phyloP scores from a whole-genome alignment of 2,113 vertebrate species.

The Corapipo altera region DNA sequence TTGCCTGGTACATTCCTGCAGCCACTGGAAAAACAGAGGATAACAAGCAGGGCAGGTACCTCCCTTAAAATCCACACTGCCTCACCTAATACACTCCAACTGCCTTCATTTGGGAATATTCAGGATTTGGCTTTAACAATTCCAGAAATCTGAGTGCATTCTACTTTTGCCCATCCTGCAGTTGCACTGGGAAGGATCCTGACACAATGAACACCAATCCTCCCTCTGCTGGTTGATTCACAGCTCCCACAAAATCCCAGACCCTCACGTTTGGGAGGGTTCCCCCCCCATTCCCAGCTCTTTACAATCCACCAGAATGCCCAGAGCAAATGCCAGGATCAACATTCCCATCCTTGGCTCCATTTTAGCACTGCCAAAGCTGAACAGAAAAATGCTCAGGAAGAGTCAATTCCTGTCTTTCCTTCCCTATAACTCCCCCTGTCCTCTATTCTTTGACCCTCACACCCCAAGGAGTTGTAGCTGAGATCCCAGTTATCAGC shows the following conservation, averaged over 20 bases:
- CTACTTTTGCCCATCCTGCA: not conserved
- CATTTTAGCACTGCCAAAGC: not conserved
- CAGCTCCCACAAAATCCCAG: not conserved
- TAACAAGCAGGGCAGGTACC: not conserved
- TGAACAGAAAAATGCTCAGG: not conserved
- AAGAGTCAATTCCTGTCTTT: not conserved
- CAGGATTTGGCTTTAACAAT: not conserved
- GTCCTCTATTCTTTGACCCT: conserved; percentile 32
- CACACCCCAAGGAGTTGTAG: not conserved
- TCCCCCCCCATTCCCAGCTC: not conserved
- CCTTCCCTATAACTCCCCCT: conserved; percentile 11
- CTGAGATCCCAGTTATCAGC: conserved; percentile 38
- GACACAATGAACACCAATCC: rapidly evolving
- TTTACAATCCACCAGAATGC: not conserved
- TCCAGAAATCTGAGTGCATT: not conserved
- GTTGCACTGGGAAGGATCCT: not conserved
- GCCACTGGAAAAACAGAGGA: not conserved
- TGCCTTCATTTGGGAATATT: not conserved
- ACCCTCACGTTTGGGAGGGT: rapidly evolving
- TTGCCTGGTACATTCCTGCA: not conserved
- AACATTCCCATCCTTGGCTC: not conserved
- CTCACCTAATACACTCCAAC: not conserved
- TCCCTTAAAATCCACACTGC: not conserved
- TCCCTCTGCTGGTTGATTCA: rapidly evolving
- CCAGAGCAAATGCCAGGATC: not conserved